phyloP scores from a whole-genome alignment of 2,113 vertebrate genomes.

The human region DNA sequence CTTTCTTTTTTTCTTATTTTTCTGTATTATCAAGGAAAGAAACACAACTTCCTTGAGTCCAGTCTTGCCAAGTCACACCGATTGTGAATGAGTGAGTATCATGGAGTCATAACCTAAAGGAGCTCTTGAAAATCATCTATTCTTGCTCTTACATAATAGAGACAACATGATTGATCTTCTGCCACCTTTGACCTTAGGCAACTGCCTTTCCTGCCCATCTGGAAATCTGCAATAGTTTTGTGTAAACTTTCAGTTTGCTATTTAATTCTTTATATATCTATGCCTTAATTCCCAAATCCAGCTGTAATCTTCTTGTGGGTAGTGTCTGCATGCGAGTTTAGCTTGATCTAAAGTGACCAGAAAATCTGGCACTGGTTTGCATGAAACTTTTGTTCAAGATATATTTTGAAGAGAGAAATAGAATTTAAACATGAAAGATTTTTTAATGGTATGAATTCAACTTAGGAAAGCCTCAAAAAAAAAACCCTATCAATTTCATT shows the following conservation, averaged over 20 bases:
- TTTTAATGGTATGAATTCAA: background rate
- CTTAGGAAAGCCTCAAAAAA: background rate
- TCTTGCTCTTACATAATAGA: background rate
- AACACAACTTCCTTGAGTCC: background rate
- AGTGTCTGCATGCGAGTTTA: background rate
- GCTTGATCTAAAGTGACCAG: background rate
- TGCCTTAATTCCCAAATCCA: background rate
- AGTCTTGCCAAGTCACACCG: background rate
- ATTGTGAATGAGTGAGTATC: background rate
- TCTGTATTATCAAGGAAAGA: background rate
- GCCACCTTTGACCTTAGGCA: background rate
- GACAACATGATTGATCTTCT: background rate
- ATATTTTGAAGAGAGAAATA: constrained; percentile 11
- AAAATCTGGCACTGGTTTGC: background rate
- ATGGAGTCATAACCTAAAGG: background rate
- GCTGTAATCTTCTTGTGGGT: background rate
- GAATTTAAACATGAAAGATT: background rate
- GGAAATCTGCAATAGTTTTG: background rate
- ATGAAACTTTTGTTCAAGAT: background rate
- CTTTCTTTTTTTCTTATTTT: background rate
- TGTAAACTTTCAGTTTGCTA: background rate
- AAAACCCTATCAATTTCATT: background rate
- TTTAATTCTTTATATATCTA: background rate
- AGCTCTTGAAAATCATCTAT: background rate
- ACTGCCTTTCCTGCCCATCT: background rate